Conservation (phyloP, 2,113 vertebrate species). For the Balaenoptera acutorostrata region DNA sequence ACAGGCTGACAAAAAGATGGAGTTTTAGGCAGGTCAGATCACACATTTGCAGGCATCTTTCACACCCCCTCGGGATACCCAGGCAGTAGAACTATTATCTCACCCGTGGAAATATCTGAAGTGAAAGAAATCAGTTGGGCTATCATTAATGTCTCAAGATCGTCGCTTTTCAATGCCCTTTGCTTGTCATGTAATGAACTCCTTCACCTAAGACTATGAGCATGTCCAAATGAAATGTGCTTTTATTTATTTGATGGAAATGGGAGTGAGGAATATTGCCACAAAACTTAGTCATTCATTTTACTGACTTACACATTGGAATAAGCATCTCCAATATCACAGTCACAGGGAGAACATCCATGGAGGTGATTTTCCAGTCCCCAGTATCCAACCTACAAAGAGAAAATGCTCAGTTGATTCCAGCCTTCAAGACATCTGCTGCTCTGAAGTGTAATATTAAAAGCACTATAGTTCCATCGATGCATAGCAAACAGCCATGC, state of each 20-base stretch:
- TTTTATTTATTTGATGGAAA: neutral
- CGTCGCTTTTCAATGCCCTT: neutral
- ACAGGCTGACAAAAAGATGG: neutral
- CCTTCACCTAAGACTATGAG: neutral
- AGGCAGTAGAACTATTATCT: neutral
- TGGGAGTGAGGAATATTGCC: neutral
- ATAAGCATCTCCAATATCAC: slow-evolving; percentile 88
- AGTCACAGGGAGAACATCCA: slow-evolving; percentile 87
- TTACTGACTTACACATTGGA: slow-evolving; percentile 80
- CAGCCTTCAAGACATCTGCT: neutral
- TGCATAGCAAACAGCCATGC: neutral
- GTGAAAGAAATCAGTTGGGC: neutral
- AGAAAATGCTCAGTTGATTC: slow-evolving; percentile 30
- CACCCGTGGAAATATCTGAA: neutral
- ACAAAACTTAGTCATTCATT: neutral
- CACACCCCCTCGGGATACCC: too few relatives aligned
- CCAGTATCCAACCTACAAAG: slow-evolving; percentile 87
- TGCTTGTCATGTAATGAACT: neutral
- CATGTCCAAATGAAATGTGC: neutral
- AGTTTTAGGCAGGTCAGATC: neutral
- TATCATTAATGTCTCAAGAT: neutral
- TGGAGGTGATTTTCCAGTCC: slow-evolving; percentile 83
- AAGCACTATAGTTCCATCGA: neutral
- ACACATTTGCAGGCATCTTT: neutral
- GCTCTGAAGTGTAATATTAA: neutral